These are phyloP conservation scores for Glareola pratincola DNA, from an alignment of 2,113 vertebrate genomes.

Conservation along the genomic window DNA sequence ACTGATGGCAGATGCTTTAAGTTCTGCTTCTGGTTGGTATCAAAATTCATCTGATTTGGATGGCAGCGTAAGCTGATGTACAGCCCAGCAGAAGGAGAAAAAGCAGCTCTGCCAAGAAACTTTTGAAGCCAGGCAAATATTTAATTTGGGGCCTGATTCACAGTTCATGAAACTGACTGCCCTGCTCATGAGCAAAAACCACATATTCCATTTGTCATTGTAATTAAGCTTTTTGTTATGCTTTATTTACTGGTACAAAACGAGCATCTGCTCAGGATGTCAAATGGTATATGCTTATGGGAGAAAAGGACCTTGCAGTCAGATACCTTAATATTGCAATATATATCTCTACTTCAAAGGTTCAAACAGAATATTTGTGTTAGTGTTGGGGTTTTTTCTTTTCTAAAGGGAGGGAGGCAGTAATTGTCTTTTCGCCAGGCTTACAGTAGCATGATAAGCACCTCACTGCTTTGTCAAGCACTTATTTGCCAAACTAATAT, in stretches of 20 bases:
- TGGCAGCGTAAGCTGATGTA: not conserved
- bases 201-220: not conserved
- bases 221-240: not conserved
- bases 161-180: not conserved
- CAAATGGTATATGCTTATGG: not conserved
- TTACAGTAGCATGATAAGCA: not conserved
- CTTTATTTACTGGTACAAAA: not conserved
- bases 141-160: not conserved
- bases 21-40: not conserved
- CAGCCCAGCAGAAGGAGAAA: not conserved
- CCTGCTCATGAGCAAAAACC: not conserved
- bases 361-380: not conserved
- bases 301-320: not conserved
- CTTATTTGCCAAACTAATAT: not conserved
- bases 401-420: accelerated
- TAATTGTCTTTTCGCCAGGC: not conserved
- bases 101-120: not conserved
- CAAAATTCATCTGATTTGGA: not conserved
- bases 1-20: not conserved
- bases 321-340: not conserved
- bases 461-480: not conserved
- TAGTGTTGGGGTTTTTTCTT: not conserved
- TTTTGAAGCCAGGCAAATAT: not conserved
- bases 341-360: not conserved
- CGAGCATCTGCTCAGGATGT: not conserved